Evolutionary conservation across 2,797 vertebrate species (phyloP).

Genomic region (Hypotaenidia okinawae): DNA sequence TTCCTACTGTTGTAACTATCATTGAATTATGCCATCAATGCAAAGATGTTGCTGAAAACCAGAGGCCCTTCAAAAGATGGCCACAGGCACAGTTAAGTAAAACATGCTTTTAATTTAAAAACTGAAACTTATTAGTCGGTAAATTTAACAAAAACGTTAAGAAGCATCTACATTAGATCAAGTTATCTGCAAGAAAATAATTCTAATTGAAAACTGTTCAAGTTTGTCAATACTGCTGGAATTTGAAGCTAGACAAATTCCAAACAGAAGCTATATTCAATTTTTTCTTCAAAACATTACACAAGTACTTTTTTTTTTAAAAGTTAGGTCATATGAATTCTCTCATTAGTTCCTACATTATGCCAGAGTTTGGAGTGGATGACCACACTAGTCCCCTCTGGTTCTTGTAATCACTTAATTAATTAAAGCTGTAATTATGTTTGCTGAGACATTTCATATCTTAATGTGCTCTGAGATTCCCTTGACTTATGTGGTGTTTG

Average conservation of each 20-base stretch:
- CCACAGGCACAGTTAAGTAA: not conserved
- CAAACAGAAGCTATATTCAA: not conserved
- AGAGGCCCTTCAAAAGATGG: not conserved
- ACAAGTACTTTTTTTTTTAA: not conserved
- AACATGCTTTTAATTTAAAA: not conserved
- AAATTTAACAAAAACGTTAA: not conserved
- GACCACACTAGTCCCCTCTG: not conserved
- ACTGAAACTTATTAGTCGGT: not conserved
- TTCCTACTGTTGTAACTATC: not conserved
- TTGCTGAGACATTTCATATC: not conserved
- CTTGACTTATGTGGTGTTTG: not conserved
- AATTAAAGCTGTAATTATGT: conserved; percentile 14
- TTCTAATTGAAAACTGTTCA: not conserved
- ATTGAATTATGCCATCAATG: not conserved
- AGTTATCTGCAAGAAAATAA: not conserved
- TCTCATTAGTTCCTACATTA: not conserved
- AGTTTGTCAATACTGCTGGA: not conserved
- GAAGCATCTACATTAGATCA: not conserved
- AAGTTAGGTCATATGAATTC: not conserved
- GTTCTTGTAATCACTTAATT: not conserved
- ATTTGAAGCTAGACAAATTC: not conserved
- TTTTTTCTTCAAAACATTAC: not conserved
- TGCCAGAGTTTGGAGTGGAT: not conserved
- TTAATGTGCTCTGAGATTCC: not conserved
- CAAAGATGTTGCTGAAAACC: not conserved